Percentiles rank a stretch among this genome's conserved stretches.
Conservation (phyloP, 2,888 invertebrate species). For the Papilio elwesi region DNA sequence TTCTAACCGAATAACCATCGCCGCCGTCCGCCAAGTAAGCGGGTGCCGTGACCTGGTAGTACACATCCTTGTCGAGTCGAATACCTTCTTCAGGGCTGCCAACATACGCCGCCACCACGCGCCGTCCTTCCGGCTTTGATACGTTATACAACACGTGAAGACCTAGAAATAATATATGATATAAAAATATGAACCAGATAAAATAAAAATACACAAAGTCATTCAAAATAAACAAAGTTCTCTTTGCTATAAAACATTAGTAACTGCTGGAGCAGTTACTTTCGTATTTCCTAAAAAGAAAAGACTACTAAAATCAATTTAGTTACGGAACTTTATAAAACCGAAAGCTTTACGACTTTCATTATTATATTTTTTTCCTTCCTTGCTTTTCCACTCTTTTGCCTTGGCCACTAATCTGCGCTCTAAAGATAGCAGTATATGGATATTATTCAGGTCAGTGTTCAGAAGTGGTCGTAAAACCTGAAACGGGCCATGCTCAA, state of each 20-base stretch:
- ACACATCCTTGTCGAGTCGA: conserved; percentile 53
- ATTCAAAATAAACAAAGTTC: background rate
- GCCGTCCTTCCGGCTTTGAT: conserved; percentile 75
- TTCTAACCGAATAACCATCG: conserved; percentile 81
- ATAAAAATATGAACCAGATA: background rate
- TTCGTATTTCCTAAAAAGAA: too few relatives aligned
- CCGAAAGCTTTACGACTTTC: too few relatives aligned
- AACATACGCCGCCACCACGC: conserved; percentile 62
- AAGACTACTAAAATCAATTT: background rate
- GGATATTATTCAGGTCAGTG: conserved; percentile 13
- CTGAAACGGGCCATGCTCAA: conserved; percentile 19
- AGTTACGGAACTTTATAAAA: too few relatives aligned
- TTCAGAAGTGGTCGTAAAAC: conserved; percentile 27
- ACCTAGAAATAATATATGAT: conserved; percentile 63
- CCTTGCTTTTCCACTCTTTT: background rate
- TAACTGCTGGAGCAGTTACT: too few relatives aligned
- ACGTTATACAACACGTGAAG: conserved; percentile 82
- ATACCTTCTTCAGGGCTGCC: conserved; percentile 17
- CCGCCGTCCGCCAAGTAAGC: conserved; percentile 85
- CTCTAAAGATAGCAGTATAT: conserved; percentile 12
- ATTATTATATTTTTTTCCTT: too few relatives aligned
- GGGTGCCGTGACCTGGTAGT: conserved; percentile 83
- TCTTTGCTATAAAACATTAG: too few relatives aligned
- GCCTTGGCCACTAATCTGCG: conserved; percentile 19
- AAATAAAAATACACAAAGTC: too few relatives aligned